These are phyloP conservation scores for Notoglanidium macrostoma DNA, from an alignment of 2,797 vertebrate genomes.

Conservation along the genomic window DNA sequence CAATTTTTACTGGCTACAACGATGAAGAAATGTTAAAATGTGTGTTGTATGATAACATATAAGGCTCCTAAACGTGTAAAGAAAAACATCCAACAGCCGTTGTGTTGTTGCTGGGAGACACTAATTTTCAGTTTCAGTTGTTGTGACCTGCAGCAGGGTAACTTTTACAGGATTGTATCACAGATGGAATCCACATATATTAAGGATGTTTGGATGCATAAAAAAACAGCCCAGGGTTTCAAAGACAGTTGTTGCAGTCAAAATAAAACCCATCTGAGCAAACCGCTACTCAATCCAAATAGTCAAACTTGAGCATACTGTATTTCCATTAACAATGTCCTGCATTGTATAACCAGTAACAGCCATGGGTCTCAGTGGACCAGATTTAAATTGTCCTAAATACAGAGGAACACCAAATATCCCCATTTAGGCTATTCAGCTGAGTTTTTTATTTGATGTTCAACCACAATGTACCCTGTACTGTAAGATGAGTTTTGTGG, in stretches of 20 bases:
- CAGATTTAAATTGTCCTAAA: constrained; percentile 14
- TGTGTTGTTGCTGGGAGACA: not conserved
- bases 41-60: not conserved
- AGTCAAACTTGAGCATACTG: constrained; percentile 17
- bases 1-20: constrained; percentile 46
- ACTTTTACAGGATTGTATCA: constrained; percentile 28
- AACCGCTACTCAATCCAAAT: constrained; percentile 12
- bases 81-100: not conserved
- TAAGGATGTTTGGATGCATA: constrained; percentile 15
- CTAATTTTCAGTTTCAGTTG: not conserved
- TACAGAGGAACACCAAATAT: constrained; percentile 15
- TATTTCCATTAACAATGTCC: not conserved
- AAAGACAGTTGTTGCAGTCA: constrained; percentile 12
- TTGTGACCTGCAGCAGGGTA: not conserved
- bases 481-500: not conserved
- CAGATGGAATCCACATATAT: constrained; percentile 28
- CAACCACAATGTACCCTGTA: not conserved
- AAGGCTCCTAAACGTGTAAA: not conserved
- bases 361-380: constrained; percentile 25
- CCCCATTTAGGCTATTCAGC: not conserved
- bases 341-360: constrained; percentile 19
- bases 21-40: not conserved
- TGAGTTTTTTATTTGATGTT: not conserved
- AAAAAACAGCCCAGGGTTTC: constrained; percentile 3
- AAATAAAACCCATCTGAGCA: not conserved